Conservation (phyloP, 2,888 invertebrate species). For the Drosophila peninsularis region DNA sequence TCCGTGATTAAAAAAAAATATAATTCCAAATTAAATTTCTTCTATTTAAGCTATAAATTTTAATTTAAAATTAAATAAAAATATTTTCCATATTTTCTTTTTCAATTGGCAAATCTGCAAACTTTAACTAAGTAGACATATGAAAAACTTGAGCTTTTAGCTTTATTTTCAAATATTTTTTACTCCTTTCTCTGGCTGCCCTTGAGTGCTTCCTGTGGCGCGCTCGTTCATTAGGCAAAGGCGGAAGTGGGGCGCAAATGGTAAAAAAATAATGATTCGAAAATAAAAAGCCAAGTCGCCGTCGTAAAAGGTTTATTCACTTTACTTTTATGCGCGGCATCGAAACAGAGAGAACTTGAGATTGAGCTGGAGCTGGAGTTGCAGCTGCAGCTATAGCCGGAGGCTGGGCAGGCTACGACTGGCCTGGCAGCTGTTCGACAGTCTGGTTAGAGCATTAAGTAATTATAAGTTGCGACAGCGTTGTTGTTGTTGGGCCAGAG, state of each 20-base stretch:
- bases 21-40: neutral
- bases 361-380: conserved; percentile 22
- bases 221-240: conserved; percentile 62
- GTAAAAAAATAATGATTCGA: conserved; percentile 37
- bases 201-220: conserved; percentile 74
- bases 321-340: conserved; percentile 47
- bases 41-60: neutral
- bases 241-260: conserved; percentile 46
- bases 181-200: conserved; percentile 35
- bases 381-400: neutral
- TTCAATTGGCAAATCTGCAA: neutral
- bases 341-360: conserved; percentile 23
- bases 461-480: conserved; percentile 67
- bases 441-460: conserved; percentile 65
- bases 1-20: neutral
- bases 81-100: neutral
- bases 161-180: conserved; percentile 10
- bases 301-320: conserved; percentile 71
- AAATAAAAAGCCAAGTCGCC: conserved; percentile 43
- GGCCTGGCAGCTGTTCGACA: conserved; percentile 19
- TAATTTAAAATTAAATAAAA: no score
- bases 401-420: neutral
- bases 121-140: conserved; percentile 43
- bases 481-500: conserved; percentile 34
- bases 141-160: conserved; percentile 10